These are phyloP conservation scores for Otis tarda DNA, from an alignment of 2,113 vertebrate species.

Conservation along the genomic window DNA sequence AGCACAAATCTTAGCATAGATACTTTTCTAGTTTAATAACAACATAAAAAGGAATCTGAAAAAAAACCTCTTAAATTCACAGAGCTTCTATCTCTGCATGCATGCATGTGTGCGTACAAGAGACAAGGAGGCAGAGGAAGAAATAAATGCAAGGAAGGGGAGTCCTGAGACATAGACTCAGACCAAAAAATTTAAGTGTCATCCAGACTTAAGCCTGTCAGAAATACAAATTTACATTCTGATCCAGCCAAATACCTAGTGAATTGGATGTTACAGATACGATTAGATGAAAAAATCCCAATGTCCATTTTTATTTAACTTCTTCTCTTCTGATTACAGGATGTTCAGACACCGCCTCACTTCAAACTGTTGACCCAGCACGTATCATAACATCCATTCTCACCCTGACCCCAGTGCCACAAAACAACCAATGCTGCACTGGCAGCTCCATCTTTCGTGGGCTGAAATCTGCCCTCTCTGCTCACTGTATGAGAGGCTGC, in stretches of 20 bases:
- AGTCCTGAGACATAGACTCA: background rate
- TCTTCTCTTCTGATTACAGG: background rate
- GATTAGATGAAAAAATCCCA: background rate
- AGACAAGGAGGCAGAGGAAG: background rate
- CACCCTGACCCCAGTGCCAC: background rate
- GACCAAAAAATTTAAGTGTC: background rate
- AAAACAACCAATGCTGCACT: background rate
- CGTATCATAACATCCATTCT: background rate
- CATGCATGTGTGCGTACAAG: fast-evolving
- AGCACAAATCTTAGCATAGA: background rate
- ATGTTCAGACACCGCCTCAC: background rate
- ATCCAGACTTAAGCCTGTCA: background rate
- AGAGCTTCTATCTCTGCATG: background rate
- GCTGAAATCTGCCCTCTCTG: conserved; percentile 17
- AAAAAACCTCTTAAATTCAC: background rate
- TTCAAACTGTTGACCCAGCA: background rate
- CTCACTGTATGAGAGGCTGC: background rate
- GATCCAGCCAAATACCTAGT: background rate
- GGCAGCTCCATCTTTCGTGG: background rate
- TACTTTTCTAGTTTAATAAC: background rate
- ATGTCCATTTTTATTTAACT: background rate
- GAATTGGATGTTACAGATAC: background rate
- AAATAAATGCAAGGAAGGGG: background rate
- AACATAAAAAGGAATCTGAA: background rate
- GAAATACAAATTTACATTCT: background rate